Evolutionary conservation across 2,888 invertebrate genomes (phyloP), one percentile per base, ranked within the genome.

Genomic region (Strigamia maritima): DNA sequence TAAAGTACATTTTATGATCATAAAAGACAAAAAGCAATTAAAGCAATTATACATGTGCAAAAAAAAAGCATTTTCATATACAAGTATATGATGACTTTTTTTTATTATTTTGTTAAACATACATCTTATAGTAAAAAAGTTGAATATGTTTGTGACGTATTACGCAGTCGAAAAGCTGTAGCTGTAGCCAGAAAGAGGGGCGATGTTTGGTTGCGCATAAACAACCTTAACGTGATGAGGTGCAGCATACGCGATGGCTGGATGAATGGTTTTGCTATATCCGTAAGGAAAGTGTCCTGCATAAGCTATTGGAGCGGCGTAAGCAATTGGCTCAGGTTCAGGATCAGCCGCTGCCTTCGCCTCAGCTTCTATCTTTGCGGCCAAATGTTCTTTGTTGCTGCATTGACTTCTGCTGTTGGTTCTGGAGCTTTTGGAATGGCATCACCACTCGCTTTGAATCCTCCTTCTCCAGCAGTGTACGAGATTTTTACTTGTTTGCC

Each of bases 401-500:
- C 65, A 19, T 14, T 22, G 14, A 78, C 78, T 28, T 78, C 78
- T n/a, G 54, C 60, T 3, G 78, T 78, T n/a, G 31, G 31, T 76
- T 78, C 79, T 16, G 65, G 75, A 1, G 80, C 54, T 31, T 80
- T 80, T n/a, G 80, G 80, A 44, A 80, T 78, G 75, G 80, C 78
- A 31, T 80, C 80, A 19, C 80, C 80, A 7, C 74, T 40, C 22
- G 80, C 80, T 75, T 77, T 75, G 79, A 80, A 80, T 31, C 80
- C 80, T 19, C 75, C 79, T 81, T 90, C 89, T 84, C 92, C 92
- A 80, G 92, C 92, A 90, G 81, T 81, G 80, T 83, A 82, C 8
- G 81, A 81, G 84, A 90, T 90, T 88, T 90, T 89, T 80, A 91
- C 88, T 80, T 89, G 87, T 79, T 90, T 88, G 24, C 90, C 90